Conservation (phyloP, 2,888 invertebrate genomes). For the Corbicula japonica region DNA sequence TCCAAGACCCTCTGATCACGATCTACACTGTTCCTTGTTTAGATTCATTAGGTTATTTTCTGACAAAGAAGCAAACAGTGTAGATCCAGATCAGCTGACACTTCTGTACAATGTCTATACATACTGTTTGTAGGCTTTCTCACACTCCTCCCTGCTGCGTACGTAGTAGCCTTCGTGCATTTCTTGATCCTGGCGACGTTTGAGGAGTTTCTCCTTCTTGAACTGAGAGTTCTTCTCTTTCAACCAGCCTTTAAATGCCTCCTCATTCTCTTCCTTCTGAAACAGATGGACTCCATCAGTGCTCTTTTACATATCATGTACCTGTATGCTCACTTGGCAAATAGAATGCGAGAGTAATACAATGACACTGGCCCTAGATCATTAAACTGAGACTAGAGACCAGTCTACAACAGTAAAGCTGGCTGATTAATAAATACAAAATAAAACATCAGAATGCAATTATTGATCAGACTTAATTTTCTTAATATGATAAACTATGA, state of each 20-base stretch:
- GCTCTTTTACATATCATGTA: too few relatives aligned
- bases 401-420: too few relatives aligned
- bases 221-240: constrained; percentile 78
- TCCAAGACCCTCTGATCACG: not conserved
- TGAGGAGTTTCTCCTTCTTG: constrained; percentile 78
- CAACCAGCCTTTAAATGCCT: constrained; percentile 80
- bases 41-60: not conserved
- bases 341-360: too few relatives aligned
- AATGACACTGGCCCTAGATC: too few relatives aligned
- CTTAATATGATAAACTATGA: too few relatives aligned
- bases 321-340: too few relatives aligned
- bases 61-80: not conserved
- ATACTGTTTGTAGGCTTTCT: constrained; percentile 82
- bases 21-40: not conserved
- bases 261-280: constrained; percentile 74
- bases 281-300: constrained; percentile 45
- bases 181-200: constrained; percentile 79
- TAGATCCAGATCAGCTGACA: not conserved
- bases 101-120: constrained; percentile 36
- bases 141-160: constrained; percentile 78
- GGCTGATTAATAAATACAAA: too few relatives aligned
- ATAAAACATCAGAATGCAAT: too few relatives aligned
- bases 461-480: too few relatives aligned
- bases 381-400: too few relatives aligned
- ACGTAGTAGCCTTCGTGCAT: constrained; percentile 77